Percentiles rank a stretch among this genome's conserved stretches.
These are phyloP conservation scores for Struthidea cinerea DNA, from an alignment of 2,113 vertebrate species.

Conservation along the genomic window DNA sequence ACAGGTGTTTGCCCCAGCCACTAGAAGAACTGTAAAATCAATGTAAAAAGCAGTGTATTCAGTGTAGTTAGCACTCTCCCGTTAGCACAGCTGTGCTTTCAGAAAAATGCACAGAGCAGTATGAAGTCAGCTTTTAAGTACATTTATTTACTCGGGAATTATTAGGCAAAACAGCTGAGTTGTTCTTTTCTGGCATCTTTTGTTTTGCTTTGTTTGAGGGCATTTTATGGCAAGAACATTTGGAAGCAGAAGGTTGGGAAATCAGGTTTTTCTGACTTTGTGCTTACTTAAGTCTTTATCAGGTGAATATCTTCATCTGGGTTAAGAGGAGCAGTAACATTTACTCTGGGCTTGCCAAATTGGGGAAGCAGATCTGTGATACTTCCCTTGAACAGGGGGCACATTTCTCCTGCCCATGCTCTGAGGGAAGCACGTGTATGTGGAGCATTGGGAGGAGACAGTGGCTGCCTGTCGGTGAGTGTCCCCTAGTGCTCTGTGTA, in stretches of 20 bases:
- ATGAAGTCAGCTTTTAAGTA: conserved; percentile 9
- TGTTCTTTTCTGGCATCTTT: not conserved
- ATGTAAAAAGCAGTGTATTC: not conserved
- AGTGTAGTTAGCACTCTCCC: not conserved
- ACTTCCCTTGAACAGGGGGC: not conserved
- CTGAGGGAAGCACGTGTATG: not conserved
- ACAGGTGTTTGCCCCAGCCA: conserved; percentile 5
- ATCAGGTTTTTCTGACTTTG: not conserved
- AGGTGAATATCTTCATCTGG: not conserved
- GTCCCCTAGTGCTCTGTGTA: not conserved
- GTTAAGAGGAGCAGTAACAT: not conserved
- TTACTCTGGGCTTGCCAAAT: not conserved
- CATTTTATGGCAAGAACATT: not conserved
- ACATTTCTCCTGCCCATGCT: not conserved
- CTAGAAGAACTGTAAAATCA: conserved; percentile 34
- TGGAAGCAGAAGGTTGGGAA: not conserved
- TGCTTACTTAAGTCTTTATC: not conserved
- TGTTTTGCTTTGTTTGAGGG: not conserved
- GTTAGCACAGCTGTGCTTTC: conserved; percentile 13
- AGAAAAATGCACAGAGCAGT: not conserved
- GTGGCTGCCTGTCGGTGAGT: not conserved
- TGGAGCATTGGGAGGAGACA: not conserved
- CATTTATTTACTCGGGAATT: not conserved
- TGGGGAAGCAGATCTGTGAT: not conserved
- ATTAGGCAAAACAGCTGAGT: not conserved